Conservation (phyloP, 2,888 invertebrate genomes). For the Adineta ricciae region DNA sequence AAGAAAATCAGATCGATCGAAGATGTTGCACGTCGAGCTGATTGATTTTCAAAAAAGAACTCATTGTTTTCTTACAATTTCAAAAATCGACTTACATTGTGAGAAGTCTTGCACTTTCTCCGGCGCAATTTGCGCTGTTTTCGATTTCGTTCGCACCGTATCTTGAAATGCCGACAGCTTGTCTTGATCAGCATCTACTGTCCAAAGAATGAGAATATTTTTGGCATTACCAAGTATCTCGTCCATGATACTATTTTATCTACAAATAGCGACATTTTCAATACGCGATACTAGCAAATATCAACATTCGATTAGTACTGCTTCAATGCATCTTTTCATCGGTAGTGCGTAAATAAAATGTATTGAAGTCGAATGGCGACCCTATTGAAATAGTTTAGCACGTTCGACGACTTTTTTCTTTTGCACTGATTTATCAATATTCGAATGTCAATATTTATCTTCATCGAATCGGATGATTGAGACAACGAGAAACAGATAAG, state of each 20-base stretch:
- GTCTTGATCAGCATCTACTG: not conserved
- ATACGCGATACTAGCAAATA: too few relatives aligned
- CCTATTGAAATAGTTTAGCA: too few relatives aligned
- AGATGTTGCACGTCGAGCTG: not conserved
- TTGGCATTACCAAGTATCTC: not conserved
- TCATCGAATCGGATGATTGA: too few relatives aligned
- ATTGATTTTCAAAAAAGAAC: not conserved
- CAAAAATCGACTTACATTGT: not conserved
- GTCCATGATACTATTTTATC: not conserved
- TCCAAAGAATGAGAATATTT: not conserved
- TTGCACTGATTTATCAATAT: too few relatives aligned
- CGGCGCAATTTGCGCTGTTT: not conserved
- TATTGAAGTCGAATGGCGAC: too few relatives aligned
- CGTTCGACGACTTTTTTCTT: too few relatives aligned
- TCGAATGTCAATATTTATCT: too few relatives aligned
- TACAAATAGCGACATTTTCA: too few relatives aligned
- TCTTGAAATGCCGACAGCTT: not conserved
- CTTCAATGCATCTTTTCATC: too few relatives aligned
- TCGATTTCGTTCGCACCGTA: not conserved
- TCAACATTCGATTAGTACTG: too few relatives aligned
- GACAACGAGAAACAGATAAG: not conserved
- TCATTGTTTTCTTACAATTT: not conserved
- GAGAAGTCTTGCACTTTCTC: not conserved
- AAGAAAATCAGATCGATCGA: constrained; percentile 27
- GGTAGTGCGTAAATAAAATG: too few relatives aligned